Evolutionary conservation across 2,113 vertebrate genomes (phyloP).

Genomic region (Microtus oregoni): DNA sequence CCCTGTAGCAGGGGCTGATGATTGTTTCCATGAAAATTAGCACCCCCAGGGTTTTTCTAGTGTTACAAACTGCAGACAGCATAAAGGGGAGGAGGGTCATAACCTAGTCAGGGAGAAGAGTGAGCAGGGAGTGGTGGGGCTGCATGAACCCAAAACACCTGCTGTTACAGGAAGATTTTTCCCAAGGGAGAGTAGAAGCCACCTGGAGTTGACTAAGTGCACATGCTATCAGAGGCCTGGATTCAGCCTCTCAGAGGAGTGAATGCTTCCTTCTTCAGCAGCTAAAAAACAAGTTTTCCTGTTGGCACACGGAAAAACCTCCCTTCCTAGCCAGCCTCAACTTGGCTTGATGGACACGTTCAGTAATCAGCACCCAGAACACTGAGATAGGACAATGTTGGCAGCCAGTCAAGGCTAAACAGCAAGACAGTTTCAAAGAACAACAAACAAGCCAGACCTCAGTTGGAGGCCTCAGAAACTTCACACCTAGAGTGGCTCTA

Average conservation of each 20-base stretch:
- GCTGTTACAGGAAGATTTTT: background rate
- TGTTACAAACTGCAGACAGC: background rate
- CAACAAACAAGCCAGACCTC: background rate
- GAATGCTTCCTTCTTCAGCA: background rate
- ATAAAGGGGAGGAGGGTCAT: background rate
- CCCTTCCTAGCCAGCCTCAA: background rate
- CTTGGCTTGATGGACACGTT: background rate
- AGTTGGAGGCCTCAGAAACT: background rate
- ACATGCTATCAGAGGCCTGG: background rate
- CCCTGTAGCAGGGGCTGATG: background rate
- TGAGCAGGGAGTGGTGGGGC: background rate
- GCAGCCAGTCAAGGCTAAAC: background rate
- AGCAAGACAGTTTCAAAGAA: background rate
- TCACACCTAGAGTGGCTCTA: background rate
- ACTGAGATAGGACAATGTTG: background rate
- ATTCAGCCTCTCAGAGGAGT: background rate
- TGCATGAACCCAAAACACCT: background rate
- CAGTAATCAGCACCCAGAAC: background rate
- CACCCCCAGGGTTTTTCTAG: background rate
- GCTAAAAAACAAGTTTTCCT: background rate
- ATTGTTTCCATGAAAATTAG: background rate
- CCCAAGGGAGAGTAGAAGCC: background rate
- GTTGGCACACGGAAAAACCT: background rate
- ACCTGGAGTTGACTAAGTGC: background rate
- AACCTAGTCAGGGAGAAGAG: background rate